Evolutionary conservation across 1,140 invertebrate genomes (phyloP).

Genomic region (Gonatopus flavifemur): DNA sequence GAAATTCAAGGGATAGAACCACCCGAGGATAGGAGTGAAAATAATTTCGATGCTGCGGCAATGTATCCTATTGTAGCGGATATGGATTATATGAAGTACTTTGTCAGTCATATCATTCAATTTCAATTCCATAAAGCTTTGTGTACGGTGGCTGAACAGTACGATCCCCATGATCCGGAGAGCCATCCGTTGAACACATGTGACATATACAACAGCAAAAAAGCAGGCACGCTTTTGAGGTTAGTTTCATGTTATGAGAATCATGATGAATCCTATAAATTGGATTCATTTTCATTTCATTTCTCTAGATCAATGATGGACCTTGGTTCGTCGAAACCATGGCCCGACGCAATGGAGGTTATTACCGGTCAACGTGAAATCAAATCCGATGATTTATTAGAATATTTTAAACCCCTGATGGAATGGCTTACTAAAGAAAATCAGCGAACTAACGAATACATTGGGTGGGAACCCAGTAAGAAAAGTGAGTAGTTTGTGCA

Average conservation of each 20-base stretch:
- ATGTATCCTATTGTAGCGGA: constrained; percentile 80
- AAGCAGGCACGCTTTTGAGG: constrained; percentile 62
- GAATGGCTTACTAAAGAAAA: constrained; percentile 78
- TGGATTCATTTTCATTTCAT: no score
- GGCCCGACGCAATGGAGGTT: constrained; percentile 78
- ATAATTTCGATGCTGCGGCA: constrained; percentile 79
- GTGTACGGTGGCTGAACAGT: constrained; percentile 76
- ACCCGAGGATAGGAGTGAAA: constrained; percentile 69
- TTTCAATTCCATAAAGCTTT: constrained; percentile 86
- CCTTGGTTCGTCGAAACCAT: constrained; percentile 76
- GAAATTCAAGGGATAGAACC: constrained; percentile 76
- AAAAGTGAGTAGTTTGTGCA: constrained; percentile 17
- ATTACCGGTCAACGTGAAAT: constrained; percentile 76
- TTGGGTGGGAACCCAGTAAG: constrained; percentile 69
- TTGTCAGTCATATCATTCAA: constrained; percentile 82
- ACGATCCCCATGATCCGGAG: constrained; percentile 64
- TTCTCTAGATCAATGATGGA: constrained; percentile 69
- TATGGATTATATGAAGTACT: constrained; percentile 82
- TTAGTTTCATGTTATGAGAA: constrained; percentile 1
- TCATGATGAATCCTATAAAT: not conserved
- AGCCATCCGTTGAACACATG: constrained; percentile 74
- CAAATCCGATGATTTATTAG: constrained; percentile 70
- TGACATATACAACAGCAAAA: constrained; percentile 76
- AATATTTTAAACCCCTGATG: constrained; percentile 74
- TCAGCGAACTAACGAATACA: constrained; percentile 64